Conservation (phyloP, 2,797 vertebrate genomes). For the Artibeus jamaicensis region DNA sequence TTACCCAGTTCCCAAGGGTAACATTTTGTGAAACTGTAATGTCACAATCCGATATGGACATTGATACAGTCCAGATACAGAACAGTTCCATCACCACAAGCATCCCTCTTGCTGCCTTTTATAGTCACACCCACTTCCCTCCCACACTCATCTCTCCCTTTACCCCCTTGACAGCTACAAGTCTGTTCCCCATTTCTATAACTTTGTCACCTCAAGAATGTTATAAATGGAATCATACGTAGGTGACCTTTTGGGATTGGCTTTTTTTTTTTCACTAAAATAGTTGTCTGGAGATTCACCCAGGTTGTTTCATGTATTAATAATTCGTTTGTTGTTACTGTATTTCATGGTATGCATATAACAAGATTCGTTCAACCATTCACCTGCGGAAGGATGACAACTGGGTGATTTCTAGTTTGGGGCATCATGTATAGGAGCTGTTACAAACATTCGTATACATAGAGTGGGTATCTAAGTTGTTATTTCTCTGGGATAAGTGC, state of each 20-base stretch:
- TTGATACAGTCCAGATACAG: neutral
- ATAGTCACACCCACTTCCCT: neutral
- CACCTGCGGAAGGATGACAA: neutral
- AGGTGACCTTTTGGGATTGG: neutral
- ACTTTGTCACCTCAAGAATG: neutral
- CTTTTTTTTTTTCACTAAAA: neutral
- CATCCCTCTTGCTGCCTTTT: neutral
- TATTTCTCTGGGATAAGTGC: neutral
- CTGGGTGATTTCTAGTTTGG: neutral
- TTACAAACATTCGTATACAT: neutral
- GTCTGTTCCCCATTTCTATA: neutral
- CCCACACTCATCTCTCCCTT: neutral
- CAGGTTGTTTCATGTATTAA: neutral
- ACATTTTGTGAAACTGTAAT: neutral
- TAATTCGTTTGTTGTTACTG: neutral
- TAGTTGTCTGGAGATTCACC: neutral
- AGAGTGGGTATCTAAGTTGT: neutral
- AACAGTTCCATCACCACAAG: neutral
- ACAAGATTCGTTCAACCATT: neutral
- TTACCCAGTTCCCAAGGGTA: neutral
- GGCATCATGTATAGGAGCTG: neutral
- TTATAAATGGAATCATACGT: neutral
- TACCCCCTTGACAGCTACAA: neutral
- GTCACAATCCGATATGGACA: neutral
- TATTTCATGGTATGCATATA: neutral